phyloP scores from a whole-genome alignment of 2,797 vertebrate genomes.

The Sebastes oblongus region DNA sequence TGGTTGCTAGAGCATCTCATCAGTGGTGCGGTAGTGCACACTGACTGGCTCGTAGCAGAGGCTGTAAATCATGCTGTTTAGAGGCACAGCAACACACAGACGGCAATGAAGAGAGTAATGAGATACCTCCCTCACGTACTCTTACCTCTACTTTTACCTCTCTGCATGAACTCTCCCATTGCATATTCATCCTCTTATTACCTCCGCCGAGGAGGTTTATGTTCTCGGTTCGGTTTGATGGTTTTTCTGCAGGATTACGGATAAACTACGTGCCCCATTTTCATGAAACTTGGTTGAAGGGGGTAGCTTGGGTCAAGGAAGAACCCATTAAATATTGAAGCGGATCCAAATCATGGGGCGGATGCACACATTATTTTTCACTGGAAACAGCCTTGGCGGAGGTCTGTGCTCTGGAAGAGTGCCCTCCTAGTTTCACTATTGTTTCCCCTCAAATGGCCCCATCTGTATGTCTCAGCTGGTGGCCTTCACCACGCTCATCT shows the following conservation, averaged over 20 bases:
- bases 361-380: background rate
- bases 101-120: background rate
- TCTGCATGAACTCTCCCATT: background rate
- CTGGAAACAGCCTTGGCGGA: background rate
- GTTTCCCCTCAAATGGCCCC: background rate
- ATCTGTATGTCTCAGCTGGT: background rate
- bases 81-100: background rate
- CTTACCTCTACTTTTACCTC: background rate
- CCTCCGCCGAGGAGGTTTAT: background rate
- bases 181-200: background rate
- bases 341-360: background rate
- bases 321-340: background rate
- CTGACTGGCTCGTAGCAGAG: conserved; percentile 1
- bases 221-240: background rate
- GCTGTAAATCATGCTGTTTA: conserved; percentile 29
- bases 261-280: background rate
- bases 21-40: background rate
- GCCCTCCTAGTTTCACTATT: background rate
- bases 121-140: background rate
- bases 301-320: background rate
- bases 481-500: background rate
- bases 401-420: background rate
- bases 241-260: background rate
- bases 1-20: background rate
- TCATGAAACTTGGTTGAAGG: background rate